A percentile compares a stretch with the other conserved stretches of the same genome.
These are phyloP conservation scores for Drosophila seclusa DNA, from an alignment of 2,888 invertebrate genomes.

Conservation along the genomic window DNA sequence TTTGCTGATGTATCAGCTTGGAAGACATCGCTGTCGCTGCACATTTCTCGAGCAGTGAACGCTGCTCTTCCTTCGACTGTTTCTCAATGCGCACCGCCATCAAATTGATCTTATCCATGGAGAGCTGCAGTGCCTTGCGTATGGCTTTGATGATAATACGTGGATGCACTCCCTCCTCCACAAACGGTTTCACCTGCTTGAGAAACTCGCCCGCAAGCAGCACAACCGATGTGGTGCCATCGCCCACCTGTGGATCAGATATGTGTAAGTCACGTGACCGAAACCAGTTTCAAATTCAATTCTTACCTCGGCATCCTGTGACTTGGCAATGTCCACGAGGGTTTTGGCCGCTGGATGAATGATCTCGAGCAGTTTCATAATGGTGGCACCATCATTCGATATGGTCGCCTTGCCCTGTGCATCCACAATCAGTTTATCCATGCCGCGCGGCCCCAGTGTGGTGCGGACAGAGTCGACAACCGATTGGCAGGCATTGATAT, in stretches of 20 bases:
- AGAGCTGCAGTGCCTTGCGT: constrained; percentile 92
- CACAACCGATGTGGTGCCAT: constrained; percentile 99
- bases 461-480: constrained; percentile 98
- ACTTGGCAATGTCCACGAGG: constrained; percentile 99
- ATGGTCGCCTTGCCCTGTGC: constrained; percentile 96
- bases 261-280: constrained; percentile 45
- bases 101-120: constrained; percentile 92
- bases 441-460: constrained; percentile 98
- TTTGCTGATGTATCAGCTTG: constrained; percentile 98
- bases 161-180: constrained; percentile 98
- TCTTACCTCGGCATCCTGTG: constrained; percentile 97
- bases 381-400: constrained; percentile 99
- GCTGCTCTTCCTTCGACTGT: constrained; percentile 86
- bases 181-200: constrained; percentile 96
- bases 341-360: constrained; percentile 99
- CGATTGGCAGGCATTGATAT: constrained; percentile 98
- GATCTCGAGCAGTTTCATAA: constrained; percentile 98
- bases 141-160: constrained; percentile 96
- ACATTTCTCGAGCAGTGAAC: constrained; percentile 91
- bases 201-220: constrained; percentile 97
- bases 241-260: constrained; percentile 91
- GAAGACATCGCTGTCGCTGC: constrained; percentile 98
- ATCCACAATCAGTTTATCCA: constrained; percentile 99
- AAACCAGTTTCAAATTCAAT: background rate
- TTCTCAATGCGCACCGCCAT: constrained; percentile 92